Evolutionary conservation across 2,113 vertebrate species (phyloP), one percentile per base, ranked within the genome.

Genomic region (Hemibagrus wyckioides): DNA sequence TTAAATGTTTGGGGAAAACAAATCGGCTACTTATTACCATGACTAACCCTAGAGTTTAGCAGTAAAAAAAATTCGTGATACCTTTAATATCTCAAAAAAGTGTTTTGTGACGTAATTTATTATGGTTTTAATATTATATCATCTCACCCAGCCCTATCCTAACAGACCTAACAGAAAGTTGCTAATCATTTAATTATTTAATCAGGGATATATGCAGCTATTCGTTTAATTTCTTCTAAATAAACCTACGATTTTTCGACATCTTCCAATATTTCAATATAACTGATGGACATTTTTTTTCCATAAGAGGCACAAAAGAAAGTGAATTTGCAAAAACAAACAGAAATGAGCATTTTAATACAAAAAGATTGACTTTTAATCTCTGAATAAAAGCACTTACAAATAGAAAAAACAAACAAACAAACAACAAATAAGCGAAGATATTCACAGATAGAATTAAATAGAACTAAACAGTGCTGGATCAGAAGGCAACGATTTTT

Each of bases 61-160:
- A n/a, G n/a, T n/a, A n/a, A n/a, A n/a, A n/a, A n/a, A n/a, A n/a
- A 2, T 8, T 59, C 25, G 41, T 39, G 79, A 81, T 41, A 81
- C 79, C 79, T 28, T 33, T 81, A 33, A 41, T 59, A 57, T 57
- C 17, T 25, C 23, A 57, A 13, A 48, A 75, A 52, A 80, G 52
- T 81, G 79, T 41, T 81, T 36, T 59, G 54, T 81, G 79, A 81
- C 79, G 79, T 81, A 81, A 59, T 59, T 81, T 59, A 41, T 25
- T 11, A 41, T 2, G 39, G 39, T 28, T n/a, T 50, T 76, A 25
- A n/a, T 28, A 50, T 48, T 50, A 2, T 2, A 7, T 28, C 73
- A 44, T n/a, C 48, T 48, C 39, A 1, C 41, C 13, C 11, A 76
- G 73, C 41, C 73, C 39, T 75, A 75, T 4, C 8, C 25, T 80